Evolutionary conservation across 2,888 invertebrate genomes (phyloP).

Genomic region (Neuroscelio doddi): DNA sequence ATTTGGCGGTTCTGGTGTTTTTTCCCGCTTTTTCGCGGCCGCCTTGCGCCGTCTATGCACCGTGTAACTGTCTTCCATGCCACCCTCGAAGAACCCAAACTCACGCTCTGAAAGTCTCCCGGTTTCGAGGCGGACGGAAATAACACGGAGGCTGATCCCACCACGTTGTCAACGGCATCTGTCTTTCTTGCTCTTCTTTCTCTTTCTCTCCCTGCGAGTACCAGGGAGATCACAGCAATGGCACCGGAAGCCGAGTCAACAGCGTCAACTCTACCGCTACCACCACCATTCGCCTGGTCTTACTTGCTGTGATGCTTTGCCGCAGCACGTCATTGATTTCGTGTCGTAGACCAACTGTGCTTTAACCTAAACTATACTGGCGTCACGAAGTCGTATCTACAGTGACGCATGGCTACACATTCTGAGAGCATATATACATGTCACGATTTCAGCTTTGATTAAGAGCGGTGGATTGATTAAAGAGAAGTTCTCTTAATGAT

Average conservation of each 20-base stretch:
- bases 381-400: background rate
- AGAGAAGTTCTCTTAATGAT: background rate
- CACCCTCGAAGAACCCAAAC: constrained; percentile 27
- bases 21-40: constrained; percentile 61
- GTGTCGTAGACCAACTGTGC: constrained; percentile 15
- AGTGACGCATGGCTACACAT: background rate
- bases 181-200: background rate
- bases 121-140: constrained; percentile 63
- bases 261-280: constrained; percentile 24
- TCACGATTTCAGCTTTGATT: background rate
- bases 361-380: constrained; percentile 5
- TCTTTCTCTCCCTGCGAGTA: background rate
- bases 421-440: too few species aligned
- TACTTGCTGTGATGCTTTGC: constrained; percentile 49
- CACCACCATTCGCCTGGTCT: constrained; percentile 20
- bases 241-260: constrained; percentile 4
- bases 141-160: constrained; percentile 66
- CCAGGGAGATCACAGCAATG: background rate
- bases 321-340: constrained; percentile 59
- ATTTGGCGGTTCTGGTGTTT: constrained; percentile 61
- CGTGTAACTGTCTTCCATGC: constrained; percentile 69
- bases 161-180: constrained; percentile 44
- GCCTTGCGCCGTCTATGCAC: constrained; percentile 68
- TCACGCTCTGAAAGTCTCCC: constrained; percentile 35
- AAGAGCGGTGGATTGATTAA: constrained; percentile 1